Evolutionary conservation across 2,797 vertebrate species (phyloP).

Genomic region (Cryptoprocta ferox): DNA sequence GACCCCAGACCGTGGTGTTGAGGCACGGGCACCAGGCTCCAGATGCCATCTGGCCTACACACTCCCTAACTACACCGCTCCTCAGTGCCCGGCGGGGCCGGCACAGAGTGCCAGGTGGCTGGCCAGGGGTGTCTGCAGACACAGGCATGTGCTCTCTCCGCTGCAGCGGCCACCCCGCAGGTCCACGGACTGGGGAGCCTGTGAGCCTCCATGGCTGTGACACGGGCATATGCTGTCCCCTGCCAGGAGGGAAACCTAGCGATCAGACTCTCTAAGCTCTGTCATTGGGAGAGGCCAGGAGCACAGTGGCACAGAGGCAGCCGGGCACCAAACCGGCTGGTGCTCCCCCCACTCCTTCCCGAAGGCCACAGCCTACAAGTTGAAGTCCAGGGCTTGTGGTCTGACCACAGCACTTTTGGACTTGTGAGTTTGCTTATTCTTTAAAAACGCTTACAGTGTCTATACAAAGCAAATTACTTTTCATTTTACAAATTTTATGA

Average conservation of each 20-base stretch:
- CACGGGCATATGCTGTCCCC: fast-evolving
- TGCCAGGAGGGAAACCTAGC: not conserved
- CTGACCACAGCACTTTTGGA: not conserved
- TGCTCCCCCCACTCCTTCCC: not conserved
- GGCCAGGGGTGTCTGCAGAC: not conserved
- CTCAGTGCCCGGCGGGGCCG: not conserved
- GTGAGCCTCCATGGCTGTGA: not conserved
- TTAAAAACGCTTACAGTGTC: not conserved
- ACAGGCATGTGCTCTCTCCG: not conserved
- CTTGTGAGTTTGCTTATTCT: not conserved
- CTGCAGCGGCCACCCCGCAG: not conserved
- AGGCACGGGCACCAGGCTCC: not conserved
- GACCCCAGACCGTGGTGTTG: not conserved
- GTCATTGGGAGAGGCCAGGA: not conserved
- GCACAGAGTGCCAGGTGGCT: fast-evolving
- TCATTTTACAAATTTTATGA: not conserved
- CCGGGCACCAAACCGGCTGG: not conserved
- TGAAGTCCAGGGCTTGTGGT: no score
- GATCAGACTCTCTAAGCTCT: not conserved
- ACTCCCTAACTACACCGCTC: not conserved
- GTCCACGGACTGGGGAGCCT: not conserved
- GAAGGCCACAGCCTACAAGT: not conserved
- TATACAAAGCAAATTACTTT: not conserved
- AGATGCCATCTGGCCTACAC: not conserved
- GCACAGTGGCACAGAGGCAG: not conserved